Percentiles rank a stretch among this genome's conserved stretches.
phyloP scores from a whole-genome alignment of 2,113 vertebrate species.

The Pachyramphus minor region DNA sequence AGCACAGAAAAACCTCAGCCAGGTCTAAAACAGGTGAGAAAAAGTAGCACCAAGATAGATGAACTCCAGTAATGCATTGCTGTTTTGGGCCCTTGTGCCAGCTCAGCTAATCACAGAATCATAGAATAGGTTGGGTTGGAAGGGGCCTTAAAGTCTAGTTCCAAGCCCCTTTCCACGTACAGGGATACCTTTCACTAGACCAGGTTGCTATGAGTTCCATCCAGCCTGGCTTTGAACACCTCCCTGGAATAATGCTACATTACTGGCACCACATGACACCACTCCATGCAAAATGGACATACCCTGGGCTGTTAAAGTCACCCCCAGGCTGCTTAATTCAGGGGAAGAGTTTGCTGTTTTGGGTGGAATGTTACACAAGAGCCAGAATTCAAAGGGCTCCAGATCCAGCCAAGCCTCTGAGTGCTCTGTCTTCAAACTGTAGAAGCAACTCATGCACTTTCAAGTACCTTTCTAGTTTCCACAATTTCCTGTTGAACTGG shows the following conservation, averaged over 20 bases:
- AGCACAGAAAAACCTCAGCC: neutral
- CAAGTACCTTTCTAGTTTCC: neutral
- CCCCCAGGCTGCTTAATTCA: neutral
- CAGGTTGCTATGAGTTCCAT: neutral
- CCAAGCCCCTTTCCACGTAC: neutral
- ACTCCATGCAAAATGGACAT: neutral
- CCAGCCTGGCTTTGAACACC: neutral
- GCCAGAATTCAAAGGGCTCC: neutral
- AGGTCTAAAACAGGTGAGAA: neutral
- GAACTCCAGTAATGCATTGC: neutral
- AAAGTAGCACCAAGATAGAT: neutral
- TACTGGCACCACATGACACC: accelerated
- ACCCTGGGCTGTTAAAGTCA: neutral
- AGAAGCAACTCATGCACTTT: neutral
- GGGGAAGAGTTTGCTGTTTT: neutral
- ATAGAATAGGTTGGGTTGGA: neutral
- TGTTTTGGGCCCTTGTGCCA: neutral
- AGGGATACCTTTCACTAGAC: neutral
- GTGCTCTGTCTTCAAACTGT: neutral
- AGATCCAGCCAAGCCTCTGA: neutral
- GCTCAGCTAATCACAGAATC: neutral
- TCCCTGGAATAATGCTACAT: neutral
- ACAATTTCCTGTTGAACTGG: neutral
- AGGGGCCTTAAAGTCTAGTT: neutral
- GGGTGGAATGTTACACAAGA: neutral